phyloP scores from a whole-genome alignment of 2,797 vertebrate species.

The Carduelis carduelis region DNA sequence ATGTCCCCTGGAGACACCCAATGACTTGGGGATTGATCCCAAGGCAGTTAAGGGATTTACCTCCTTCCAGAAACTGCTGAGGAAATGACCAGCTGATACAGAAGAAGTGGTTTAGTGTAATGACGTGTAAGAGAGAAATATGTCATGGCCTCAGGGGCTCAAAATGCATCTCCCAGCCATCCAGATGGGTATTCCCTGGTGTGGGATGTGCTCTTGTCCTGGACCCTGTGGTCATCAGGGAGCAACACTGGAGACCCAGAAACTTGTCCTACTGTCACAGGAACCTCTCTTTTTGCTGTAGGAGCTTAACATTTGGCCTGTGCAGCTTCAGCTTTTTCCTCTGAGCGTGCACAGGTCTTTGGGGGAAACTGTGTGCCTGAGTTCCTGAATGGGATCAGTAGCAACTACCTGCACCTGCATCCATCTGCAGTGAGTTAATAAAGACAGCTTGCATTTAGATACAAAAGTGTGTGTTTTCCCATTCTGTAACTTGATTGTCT shows the following conservation, averaged over 20 bases:
- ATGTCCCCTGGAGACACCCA: background rate
- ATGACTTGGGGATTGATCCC: slow-evolving; percentile 39
- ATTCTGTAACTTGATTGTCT: slow-evolving; percentile 26
- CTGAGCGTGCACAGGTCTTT: background rate
- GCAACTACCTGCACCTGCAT: slow-evolving; percentile 20
- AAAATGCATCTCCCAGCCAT: background rate
- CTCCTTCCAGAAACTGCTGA: slow-evolving; percentile 3
- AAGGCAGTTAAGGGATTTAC: background rate
- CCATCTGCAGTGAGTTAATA: slow-evolving; percentile 35
- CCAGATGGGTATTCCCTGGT: background rate
- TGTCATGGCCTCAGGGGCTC: background rate
- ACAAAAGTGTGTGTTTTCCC: background rate
- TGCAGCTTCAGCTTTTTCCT: background rate
- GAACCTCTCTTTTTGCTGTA: background rate
- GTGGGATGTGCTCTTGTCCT: background rate
- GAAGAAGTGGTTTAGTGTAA: background rate
- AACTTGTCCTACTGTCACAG: background rate
- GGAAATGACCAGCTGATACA: background rate
- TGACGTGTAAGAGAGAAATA: background rate
- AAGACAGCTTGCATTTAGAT: background rate
- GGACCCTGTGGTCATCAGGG: background rate
- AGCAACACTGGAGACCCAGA: background rate
- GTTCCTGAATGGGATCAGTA: background rate
- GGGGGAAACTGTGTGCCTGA: background rate
- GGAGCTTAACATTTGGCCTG: background rate